Evolutionary conservation across 2,888 invertebrate species (phyloP).

Genomic region (Sphaerophoria rueppellii): DNA sequence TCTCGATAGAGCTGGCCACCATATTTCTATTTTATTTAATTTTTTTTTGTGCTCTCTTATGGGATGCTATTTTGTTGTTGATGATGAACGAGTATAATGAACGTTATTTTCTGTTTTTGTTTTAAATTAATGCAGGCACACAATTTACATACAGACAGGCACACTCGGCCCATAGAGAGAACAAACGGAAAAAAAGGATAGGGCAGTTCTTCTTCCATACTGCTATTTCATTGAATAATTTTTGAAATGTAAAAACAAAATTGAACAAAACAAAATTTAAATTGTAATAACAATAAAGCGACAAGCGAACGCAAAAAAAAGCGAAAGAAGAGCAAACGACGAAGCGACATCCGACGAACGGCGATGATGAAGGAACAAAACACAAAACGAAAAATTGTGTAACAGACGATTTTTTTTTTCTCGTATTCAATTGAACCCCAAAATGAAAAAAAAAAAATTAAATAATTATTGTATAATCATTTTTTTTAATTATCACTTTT

Average conservation of each 20-base stretch:
- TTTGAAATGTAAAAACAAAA: conserved; percentile 52
- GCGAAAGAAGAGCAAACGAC: conserved; percentile 22
- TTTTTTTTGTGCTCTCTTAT: conserved; percentile 34
- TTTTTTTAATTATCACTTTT: conserved; percentile 9
- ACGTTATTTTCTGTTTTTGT: conserved; percentile 19
- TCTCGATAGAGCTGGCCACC: background rate
- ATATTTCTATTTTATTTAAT: conserved; percentile 2
- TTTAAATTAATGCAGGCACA: conserved; percentile 52
- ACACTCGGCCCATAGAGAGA: background rate
- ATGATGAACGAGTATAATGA: conserved; percentile 20
- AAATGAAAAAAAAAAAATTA: conserved; percentile 34
- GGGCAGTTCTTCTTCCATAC: conserved; percentile 20
- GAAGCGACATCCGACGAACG: background rate
- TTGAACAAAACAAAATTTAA: conserved; percentile 19
- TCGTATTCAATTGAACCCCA: conserved; percentile 50
- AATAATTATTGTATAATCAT: conserved; percentile 63
- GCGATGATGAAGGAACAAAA: conserved; percentile 45
- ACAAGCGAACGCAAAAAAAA: conserved; percentile 13
- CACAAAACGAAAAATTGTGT: conserved; percentile 68
- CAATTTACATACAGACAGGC: conserved; percentile 24
- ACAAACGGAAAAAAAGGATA: conserved; percentile 7
- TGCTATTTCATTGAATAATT: conserved; percentile 64
- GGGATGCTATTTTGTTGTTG: conserved; percentile 54
- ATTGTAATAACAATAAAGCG: conserved; percentile 32
- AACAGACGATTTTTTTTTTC: conserved; percentile 44